Percentiles rank a stretch among this genome's conserved stretches.
phyloP scores from a whole-genome alignment of 2,888 invertebrate species.

The Helleia helle region DNA sequence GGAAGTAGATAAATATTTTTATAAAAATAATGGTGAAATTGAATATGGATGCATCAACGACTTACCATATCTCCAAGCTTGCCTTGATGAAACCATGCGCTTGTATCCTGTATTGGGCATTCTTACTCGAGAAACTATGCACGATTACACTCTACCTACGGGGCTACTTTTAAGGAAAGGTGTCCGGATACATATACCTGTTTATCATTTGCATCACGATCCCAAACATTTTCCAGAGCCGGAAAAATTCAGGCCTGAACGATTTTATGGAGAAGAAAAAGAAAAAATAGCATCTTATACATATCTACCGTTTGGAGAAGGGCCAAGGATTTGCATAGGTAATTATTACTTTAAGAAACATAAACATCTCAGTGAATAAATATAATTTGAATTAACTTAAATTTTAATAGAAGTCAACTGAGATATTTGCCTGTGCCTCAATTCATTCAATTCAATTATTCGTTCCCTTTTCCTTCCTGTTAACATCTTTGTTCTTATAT shows the following conservation, averaged over 20 bases:
- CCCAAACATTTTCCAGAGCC: constrained; percentile 45
- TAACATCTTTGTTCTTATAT: too few relatives aligned
- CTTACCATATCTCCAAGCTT: constrained; percentile 37
- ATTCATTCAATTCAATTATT: too few relatives aligned
- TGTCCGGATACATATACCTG: constrained; percentile 42
- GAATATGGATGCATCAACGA: constrained; percentile 37
- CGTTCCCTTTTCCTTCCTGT: too few relatives aligned
- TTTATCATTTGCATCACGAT: constrained; percentile 38
- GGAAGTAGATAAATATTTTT: constrained; percentile 36
- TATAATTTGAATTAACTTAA: too few relatives aligned
- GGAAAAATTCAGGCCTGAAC: constrained; percentile 38
- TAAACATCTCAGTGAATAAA: too few relatives aligned
- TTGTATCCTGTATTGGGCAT: constrained; percentile 42
- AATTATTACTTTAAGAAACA: too few relatives aligned
- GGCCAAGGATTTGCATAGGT: constrained; percentile 51
- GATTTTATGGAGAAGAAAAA: constrained; percentile 38
- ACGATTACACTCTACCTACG: constrained; percentile 39
- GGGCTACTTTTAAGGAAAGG: constrained; percentile 39
- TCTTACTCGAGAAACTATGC: constrained; percentile 39
- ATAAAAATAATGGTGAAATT: constrained; percentile 24
- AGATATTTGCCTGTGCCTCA: too few relatives aligned
- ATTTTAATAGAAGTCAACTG: too few relatives aligned
- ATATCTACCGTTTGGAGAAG: constrained; percentile 53
- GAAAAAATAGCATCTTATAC: constrained; percentile 37
- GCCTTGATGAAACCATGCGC: constrained; percentile 38